These are phyloP conservation scores for Periophthalmodon schlosseri DNA, from an alignment of 2,113 vertebrate species.

Conservation along the genomic window DNA sequence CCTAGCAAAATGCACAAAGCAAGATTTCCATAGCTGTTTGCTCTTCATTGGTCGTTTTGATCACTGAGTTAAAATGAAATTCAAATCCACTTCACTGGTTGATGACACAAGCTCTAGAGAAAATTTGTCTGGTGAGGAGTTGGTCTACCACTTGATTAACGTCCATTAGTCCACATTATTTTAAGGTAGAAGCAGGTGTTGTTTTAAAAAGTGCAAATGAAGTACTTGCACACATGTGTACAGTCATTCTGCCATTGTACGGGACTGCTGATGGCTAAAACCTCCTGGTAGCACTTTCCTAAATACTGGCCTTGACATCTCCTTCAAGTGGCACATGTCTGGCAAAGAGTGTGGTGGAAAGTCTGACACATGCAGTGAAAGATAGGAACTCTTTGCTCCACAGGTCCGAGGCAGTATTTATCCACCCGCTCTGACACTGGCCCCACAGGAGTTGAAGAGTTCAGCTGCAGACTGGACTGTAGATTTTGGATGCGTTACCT, in stretches of 20 bases:
- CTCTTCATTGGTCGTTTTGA: no score
- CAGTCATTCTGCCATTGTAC: constrained; percentile 21
- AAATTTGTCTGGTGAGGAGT: not conserved
- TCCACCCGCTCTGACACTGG: not conserved
- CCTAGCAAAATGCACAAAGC: no score
- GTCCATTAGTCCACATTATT: not conserved
- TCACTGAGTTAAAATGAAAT: not conserved
- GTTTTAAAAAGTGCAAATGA: constrained; percentile 35
- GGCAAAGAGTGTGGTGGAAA: constrained; percentile 18
- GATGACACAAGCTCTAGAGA: not conserved
- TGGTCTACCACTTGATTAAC: not conserved
- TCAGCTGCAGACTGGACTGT: not conserved
- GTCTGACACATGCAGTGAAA: constrained; percentile 9
- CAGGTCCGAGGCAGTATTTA: constrained; percentile 29
- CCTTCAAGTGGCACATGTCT: constrained; percentile 17
- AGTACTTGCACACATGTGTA: constrained; percentile 30
- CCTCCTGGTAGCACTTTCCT: constrained; percentile 5
- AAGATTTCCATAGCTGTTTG: not conserved
- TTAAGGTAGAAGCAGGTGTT: not conserved
- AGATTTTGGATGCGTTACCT: not conserved
- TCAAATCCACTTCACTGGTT: not conserved
- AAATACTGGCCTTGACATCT: constrained; percentile 42
- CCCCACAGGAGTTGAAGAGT: not conserved
- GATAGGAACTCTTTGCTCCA: constrained; percentile 33
- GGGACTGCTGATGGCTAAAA: constrained; percentile 33